Evolutionary conservation across 30 jellyfish, hydroid and myxozoan species (phyloP).

Genomic region (Rhopilema esculentum): DNA sequence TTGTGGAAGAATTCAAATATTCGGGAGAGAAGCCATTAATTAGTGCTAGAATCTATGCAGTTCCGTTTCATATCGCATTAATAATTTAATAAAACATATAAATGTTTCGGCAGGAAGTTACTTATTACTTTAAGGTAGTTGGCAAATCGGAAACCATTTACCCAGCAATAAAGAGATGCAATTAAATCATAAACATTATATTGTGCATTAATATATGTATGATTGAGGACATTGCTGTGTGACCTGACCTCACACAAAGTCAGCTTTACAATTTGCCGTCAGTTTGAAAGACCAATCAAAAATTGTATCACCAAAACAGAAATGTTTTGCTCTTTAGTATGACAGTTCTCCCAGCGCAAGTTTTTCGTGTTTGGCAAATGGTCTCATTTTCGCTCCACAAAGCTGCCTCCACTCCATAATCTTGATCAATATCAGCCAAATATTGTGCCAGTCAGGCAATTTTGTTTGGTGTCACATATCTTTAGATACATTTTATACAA

Average conservation of each 20-base stretch:
- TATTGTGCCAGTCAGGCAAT: no score
- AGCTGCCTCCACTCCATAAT: no score
- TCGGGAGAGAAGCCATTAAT: conserved; percentile 7
- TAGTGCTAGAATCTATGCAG: conserved; percentile 3
- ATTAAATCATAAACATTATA: background rate
- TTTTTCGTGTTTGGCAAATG: no score
- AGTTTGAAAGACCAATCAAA: background rate
- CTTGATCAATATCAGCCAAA: no score
- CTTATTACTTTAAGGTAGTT: conserved; percentile 15
- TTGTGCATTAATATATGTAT: background rate
- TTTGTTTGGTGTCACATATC: no score
- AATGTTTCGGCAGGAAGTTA: conserved; percentile 35
- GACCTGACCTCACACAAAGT: background rate
- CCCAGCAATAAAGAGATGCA: background rate
- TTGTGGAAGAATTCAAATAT: no score
- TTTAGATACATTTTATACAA: no score
- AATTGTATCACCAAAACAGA: background rate
- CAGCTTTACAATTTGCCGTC: background rate
- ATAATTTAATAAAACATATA: conserved; percentile 18
- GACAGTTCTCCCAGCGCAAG: background rate
- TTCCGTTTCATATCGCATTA: conserved; percentile 44
- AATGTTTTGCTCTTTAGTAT: background rate
- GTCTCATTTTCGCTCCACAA: no score
- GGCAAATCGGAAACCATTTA: conserved; percentile 11
- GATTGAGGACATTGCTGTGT: background rate